These are phyloP conservation scores for Drosophila mimica DNA, from an alignment of 2,888 invertebrate genomes.

Conservation along the genomic window DNA sequence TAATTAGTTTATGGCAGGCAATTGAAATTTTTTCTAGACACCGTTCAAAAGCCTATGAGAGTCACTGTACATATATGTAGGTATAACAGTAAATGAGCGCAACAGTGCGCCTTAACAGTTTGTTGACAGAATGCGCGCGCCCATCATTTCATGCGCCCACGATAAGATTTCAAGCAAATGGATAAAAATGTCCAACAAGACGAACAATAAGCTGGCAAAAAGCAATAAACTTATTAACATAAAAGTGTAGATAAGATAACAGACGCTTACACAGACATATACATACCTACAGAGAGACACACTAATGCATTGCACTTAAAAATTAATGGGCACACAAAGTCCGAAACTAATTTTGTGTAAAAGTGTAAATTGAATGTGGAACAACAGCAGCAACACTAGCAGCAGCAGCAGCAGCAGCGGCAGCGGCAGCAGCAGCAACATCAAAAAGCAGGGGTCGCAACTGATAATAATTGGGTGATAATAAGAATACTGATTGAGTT, in stretches of 20 bases:
- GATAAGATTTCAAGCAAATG: slow-evolving; percentile 30
- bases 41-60: too few relatives aligned
- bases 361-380: slow-evolving; percentile 20
- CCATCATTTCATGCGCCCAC: slow-evolving; percentile 1
- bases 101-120: slow-evolving; percentile 33
- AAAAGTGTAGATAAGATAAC: slow-evolving; percentile 42
- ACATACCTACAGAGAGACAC: background rate
- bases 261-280: slow-evolving; percentile 1
- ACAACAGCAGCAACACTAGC: background rate
- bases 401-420: slow-evolving; percentile 6
- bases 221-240: slow-evolving; percentile 47
- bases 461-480: slow-evolving; percentile 61
- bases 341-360: slow-evolving; percentile 18
- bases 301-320: slow-evolving; percentile 16
- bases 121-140: slow-evolving; percentile 32
- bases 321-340: slow-evolving; percentile 11
- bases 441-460: slow-evolving; percentile 28
- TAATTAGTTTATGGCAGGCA: too few relatives aligned
- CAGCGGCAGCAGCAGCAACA: slow-evolving; percentile 3
- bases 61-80: background rate
- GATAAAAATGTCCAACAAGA: slow-evolving; percentile 32
- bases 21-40: too few relatives aligned
- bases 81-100: slow-evolving; percentile 23
- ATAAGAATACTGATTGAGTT: slow-evolving; percentile 47
- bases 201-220: slow-evolving; percentile 19